Conservation (phyloP, 2,797 vertebrate species). For the Uromys caudimaculatus region DNA sequence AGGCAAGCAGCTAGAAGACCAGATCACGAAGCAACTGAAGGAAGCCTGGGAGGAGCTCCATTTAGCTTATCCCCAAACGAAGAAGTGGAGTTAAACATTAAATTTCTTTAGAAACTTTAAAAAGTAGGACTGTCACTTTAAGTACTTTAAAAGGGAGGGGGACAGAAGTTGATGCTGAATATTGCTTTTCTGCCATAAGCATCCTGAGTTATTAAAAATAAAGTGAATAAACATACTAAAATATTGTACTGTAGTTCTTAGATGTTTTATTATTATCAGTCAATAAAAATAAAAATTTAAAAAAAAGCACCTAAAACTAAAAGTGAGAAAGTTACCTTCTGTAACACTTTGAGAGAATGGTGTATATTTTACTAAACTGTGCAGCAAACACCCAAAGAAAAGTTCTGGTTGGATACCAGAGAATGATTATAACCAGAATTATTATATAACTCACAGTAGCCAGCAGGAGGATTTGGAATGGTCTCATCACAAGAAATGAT, state of each 20-base stretch:
- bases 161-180: neutral
- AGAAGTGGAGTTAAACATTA: neutral
- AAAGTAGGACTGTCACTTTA: neutral
- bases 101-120: neutral
- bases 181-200: neutral
- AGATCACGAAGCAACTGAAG: neutral
- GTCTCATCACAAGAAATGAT: neutral
- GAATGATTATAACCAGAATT: neutral
- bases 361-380: constrained; percentile 2
- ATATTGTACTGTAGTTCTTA: neutral
- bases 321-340: neutral
- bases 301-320: neutral
- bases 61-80: neutral
- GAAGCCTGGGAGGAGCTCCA: neutral
- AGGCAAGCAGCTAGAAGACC: neutral
- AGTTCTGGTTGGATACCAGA: neutral
- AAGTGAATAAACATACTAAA: neutral
- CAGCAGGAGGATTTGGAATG: neutral
- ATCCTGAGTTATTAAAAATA: neutral
- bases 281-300: neutral
- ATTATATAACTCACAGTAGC: neutral
- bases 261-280: neutral
- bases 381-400: neutral
- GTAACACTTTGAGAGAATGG: neutral
- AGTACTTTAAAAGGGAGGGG: neutral